phyloP scores from a whole-genome alignment of 2,797 vertebrate species.

The Cyprinodon diabolis region DNA sequence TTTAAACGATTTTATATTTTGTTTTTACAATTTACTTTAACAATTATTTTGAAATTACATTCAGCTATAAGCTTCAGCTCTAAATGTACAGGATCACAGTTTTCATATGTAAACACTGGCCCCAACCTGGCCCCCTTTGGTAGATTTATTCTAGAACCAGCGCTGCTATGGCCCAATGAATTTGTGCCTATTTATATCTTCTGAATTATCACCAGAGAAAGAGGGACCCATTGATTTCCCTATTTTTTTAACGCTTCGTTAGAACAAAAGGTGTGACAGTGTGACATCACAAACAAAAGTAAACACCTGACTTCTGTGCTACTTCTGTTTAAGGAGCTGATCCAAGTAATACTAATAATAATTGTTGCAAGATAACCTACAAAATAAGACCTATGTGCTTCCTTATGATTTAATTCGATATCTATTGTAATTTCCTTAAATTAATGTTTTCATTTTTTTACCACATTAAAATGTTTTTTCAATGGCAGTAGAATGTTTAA shows the following conservation, averaged over 20 bases:
- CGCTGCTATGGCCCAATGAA: background rate
- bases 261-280: background rate
- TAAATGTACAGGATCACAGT: too few species aligned
- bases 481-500: background rate
- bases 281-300: too few species aligned
- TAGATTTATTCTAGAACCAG: too few species aligned
- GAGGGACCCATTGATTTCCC: background rate
- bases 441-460: background rate
- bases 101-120: too few species aligned
- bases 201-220: background rate
- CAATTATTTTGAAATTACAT: too few species aligned
- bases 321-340: too few species aligned
- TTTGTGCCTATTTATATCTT: background rate
- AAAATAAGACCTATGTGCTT: background rate
- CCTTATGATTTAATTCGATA: background rate
- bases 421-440: background rate
- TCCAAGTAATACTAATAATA: background rate
- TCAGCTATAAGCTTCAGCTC: too few species aligned
- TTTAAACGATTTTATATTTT: too few species aligned
- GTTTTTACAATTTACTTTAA: too few species aligned
- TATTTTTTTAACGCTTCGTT: too few species aligned
- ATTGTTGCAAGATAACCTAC: background rate
- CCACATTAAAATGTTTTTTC: background rate
- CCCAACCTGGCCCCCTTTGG: too few species aligned
- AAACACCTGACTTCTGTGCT: too few species aligned